Conservation (phyloP, 2,113 vertebrate genomes). For the Baryphthengus martii region DNA sequence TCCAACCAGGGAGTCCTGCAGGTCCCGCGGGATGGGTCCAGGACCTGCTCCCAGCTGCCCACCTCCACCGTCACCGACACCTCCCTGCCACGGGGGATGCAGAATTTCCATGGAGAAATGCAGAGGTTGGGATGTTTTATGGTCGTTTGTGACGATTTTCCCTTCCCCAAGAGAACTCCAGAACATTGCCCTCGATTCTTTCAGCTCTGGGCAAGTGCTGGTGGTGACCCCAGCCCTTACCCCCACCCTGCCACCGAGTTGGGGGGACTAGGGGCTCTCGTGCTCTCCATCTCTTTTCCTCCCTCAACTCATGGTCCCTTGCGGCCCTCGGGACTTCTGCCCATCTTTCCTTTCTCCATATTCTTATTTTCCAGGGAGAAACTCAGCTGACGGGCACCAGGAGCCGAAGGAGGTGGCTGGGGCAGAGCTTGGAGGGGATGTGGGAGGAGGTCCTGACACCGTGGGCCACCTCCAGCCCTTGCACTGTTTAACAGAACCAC, state of each 20-base stretch:
- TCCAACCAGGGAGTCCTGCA: too few relatives aligned
- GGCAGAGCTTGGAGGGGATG: neutral
- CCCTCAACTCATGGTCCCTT: rapidly evolving
- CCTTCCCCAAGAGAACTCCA: neutral
- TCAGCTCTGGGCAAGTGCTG: neutral
- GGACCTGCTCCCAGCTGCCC: neutral
- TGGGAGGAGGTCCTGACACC: neutral
- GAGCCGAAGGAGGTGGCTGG: neutral
- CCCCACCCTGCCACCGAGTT: neutral
- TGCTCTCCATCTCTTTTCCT: neutral
- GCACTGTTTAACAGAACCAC: neutral
- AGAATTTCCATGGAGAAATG: neutral
- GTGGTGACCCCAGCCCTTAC: neutral
- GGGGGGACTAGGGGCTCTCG: neutral
- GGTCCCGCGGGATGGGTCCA: neutral
- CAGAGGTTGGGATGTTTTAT: neutral
- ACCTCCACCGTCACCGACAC: neutral
- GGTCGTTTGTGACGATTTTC: neutral
- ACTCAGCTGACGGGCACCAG: rapidly evolving
- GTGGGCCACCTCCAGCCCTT: rapidly evolving
- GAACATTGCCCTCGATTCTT: neutral
- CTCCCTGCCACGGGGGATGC: rapidly evolving
- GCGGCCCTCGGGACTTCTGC: neutral
- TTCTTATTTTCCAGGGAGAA: neutral
- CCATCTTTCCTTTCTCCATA: neutral